Conservation (phyloP, 2,888 invertebrate species). For the Pycnomerus fuliginosus region DNA sequence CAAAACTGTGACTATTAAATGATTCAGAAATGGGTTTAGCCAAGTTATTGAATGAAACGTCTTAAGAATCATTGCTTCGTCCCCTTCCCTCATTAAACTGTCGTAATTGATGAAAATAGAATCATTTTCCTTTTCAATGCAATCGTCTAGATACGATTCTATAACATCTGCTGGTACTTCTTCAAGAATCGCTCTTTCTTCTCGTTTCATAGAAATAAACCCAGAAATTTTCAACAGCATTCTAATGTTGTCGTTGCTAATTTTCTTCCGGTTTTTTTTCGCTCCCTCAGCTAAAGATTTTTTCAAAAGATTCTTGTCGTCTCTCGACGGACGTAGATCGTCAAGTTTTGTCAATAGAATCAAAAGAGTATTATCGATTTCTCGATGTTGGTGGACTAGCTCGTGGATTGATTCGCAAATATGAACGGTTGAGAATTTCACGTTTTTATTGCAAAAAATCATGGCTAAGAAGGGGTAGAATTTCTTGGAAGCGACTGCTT, state of each 20-base stretch:
- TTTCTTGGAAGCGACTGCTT: conserved; percentile 28
- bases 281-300: too few species aligned
- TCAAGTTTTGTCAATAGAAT: too few species aligned
- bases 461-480: conserved; percentile 35
- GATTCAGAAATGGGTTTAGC: conserved; percentile 2
- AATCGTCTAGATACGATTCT: conserved; percentile 32
- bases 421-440: conserved; percentile 20
- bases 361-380: conserved; percentile 11
- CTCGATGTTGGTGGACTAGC: conserved; percentile 8
- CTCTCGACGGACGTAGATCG: too few species aligned
- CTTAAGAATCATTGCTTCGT: conserved; percentile 1
- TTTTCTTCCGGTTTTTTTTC: too few species aligned
- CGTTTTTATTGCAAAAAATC: conserved; percentile 27
- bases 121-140: conserved; percentile 18
- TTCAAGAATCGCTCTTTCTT: conserved; percentile 23
- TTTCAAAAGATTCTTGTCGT: too few species aligned
- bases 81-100: conserved; percentile 27
- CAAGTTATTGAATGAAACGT: too few species aligned
- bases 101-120: conserved; percentile 27
- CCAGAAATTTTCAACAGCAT: conserved; percentile 32
- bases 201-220: conserved; percentile 20
- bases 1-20: conserved; percentile 7
- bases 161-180: conserved; percentile 25
- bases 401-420: conserved; percentile 26
- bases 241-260: conserved; percentile 26